These are phyloP conservation scores for Drosophila lowei DNA, from an alignment of 1,140 invertebrate species.

Conservation along the genomic window DNA sequence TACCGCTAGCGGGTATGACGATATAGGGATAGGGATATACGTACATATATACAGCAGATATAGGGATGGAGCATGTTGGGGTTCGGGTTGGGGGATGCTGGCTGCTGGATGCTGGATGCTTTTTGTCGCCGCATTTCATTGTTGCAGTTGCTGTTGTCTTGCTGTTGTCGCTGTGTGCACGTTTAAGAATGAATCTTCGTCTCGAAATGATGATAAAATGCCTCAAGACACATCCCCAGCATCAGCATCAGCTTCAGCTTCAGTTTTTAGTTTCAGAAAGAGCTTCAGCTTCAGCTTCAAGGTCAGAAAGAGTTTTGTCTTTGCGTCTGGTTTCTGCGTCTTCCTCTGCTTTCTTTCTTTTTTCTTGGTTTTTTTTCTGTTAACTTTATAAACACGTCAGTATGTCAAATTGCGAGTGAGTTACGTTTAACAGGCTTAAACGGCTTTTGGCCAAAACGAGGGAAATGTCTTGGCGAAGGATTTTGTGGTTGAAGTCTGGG, in stretches of 20 bases:
- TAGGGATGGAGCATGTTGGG: neutral
- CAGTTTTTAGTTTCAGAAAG: neutral
- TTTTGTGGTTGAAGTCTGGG: neutral
- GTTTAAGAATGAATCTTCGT: conserved; percentile 75
- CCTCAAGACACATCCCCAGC: conserved; percentile 44
- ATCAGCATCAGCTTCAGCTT: conserved; percentile 15
- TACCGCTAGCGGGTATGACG: conserved; percentile 76
- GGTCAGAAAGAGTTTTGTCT: conserved; percentile 63
- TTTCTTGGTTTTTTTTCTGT: conserved; percentile 20
- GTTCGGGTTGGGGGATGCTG: neutral
- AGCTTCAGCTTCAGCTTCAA: conserved; percentile 46
- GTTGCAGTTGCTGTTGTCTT: conserved; percentile 52
- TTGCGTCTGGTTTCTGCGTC: conserved; percentile 24
- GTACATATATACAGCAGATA: conserved; percentile 1
- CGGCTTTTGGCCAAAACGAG: neutral
- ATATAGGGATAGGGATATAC: conserved; percentile 26
- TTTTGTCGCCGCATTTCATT: conserved; percentile 81
- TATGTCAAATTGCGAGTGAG: conserved; percentile 74
- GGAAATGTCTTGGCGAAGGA: neutral
- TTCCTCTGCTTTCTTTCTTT: neutral
- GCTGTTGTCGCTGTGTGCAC: conserved; percentile 41
- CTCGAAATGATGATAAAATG: conserved; percentile 69
- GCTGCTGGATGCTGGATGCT: conserved; percentile 34
- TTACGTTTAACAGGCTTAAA: conserved; percentile 48
- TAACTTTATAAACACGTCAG: conserved; percentile 68